These are phyloP conservation scores for Turnix velox DNA, from an alignment of 2,113 vertebrate species.

Conservation along the genomic window DNA sequence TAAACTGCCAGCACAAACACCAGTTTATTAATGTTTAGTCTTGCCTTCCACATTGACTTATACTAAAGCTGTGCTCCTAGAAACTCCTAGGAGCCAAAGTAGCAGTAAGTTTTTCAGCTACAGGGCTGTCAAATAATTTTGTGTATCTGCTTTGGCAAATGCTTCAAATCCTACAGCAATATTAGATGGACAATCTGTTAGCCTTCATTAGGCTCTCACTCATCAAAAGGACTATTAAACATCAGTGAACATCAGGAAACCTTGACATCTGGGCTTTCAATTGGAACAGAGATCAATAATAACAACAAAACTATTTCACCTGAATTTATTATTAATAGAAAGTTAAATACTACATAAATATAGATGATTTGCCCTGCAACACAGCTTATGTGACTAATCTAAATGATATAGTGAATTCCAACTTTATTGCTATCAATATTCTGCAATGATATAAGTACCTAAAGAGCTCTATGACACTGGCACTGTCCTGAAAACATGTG, in stretches of 20 bases:
- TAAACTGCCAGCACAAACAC: background rate
- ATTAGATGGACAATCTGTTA: slow-evolving; percentile 82
- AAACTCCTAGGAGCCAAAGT: slow-evolving; percentile 55
- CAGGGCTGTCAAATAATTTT: slow-evolving; percentile 71
- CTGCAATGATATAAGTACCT: background rate
- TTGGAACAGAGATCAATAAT: slow-evolving; percentile 76
- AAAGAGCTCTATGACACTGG: background rate
- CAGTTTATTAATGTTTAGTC: background rate
- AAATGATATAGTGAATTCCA: slow-evolving; percentile 39
- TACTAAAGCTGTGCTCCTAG: background rate
- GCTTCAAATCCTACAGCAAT: slow-evolving; percentile 69
- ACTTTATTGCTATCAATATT: background rate
- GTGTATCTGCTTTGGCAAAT: slow-evolving; percentile 74
- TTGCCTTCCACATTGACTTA: background rate
- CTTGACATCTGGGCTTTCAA: slow-evolving; percentile 74
- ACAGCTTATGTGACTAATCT: slow-evolving; percentile 48
- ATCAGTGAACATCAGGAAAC: slow-evolving; percentile 63
- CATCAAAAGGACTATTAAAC: slow-evolving; percentile 76
- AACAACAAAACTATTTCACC: slow-evolving; percentile 71
- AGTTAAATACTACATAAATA: slow-evolving; percentile 73
- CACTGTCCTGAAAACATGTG: background rate
- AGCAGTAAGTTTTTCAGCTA: slow-evolving; percentile 73
- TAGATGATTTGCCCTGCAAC: slow-evolving; percentile 55
- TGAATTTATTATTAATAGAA: slow-evolving; percentile 75
- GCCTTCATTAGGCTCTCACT: slow-evolving; percentile 76